These are phyloP conservation scores for Bombyx huttoni DNA, from an alignment of 2,888 invertebrate species.

Conservation along the genomic window DNA sequence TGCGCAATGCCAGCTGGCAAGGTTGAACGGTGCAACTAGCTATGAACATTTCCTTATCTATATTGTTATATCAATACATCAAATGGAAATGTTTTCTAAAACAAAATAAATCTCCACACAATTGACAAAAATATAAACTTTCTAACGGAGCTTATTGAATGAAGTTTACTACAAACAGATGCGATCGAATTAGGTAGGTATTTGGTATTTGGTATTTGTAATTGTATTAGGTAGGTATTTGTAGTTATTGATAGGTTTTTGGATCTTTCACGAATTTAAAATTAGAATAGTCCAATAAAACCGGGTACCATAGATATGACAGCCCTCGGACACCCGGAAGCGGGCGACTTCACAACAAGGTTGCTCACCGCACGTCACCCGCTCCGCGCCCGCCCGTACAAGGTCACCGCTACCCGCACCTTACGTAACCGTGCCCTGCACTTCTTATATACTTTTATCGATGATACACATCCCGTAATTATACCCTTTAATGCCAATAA, in stretches of 20 bases:
- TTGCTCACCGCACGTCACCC: slow-evolving; percentile 24
- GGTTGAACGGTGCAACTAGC: slow-evolving; percentile 25
- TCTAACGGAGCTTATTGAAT: too few relatives aligned
- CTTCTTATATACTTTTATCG: slow-evolving; percentile 17
- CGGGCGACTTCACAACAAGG: slow-evolving; percentile 56
- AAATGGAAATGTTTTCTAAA: neutral
- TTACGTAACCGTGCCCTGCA: slow-evolving; percentile 50
- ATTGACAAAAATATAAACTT: neutral
- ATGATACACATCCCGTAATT: slow-evolving; percentile 10
- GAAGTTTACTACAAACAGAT: too few relatives aligned
- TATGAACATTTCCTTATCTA: slow-evolving; percentile 21
- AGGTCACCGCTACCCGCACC: slow-evolving; percentile 31
- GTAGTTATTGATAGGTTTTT: too few relatives aligned
- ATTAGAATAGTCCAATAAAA: neutral
- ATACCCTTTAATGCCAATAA: too few relatives aligned
- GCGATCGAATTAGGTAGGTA: too few relatives aligned
- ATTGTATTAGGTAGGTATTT: too few relatives aligned
- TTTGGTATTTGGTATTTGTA: too few relatives aligned
- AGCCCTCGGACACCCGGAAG: slow-evolving; percentile 63
- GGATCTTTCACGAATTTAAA: neutral
- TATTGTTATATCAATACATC: slow-evolving; percentile 12
- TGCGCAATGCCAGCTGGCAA: slow-evolving; percentile 45
- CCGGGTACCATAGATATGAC: slow-evolving; percentile 11
- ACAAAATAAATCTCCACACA: neutral
- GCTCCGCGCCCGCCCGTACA: slow-evolving; percentile 24